phyloP scores from a whole-genome alignment of 2,113 vertebrate species.

The Nycticryphes semicollaris region DNA sequence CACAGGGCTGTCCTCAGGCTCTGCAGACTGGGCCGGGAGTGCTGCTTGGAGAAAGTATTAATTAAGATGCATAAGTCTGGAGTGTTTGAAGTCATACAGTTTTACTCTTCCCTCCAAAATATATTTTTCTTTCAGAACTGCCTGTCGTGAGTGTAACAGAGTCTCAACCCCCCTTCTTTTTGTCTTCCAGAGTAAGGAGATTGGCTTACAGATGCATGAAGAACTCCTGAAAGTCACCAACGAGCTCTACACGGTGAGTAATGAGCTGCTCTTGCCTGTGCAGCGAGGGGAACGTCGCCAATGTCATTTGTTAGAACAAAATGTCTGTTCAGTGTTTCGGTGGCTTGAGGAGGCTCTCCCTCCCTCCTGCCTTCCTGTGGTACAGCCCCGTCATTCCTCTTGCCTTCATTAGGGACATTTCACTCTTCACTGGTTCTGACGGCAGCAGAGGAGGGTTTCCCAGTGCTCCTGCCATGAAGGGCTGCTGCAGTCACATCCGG shows the following conservation, averaged over 20 bases:
- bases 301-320: not conserved
- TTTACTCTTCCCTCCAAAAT: not conserved
- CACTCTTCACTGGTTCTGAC: not conserved
- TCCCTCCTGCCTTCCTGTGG: not conserved
- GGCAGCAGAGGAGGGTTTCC: not conserved
- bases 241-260: slow-evolving; percentile 95
- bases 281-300: not conserved
- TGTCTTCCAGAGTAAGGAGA: slow-evolving; percentile 92
- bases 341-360: not conserved
- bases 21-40: not conserved
- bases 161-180: not conserved
- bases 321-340: not conserved
- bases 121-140: not conserved
- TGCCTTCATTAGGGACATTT: rapidly evolving
- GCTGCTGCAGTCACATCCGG: not conserved
- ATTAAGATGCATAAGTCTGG: rapidly evolving
- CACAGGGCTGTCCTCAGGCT: rapidly evolving
- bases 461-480: rapidly evolving
- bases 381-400: rapidly evolving
- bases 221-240: slow-evolving; percentile 95
- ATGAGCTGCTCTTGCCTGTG: rapidly evolving
- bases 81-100: not conserved
- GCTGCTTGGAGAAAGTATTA: not conserved
- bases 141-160: not conserved
- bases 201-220: slow-evolving; percentile 94